phyloP scores from a whole-genome alignment of 2,888 invertebrate genomes.

The Teleogryllus oceanicus region DNA sequence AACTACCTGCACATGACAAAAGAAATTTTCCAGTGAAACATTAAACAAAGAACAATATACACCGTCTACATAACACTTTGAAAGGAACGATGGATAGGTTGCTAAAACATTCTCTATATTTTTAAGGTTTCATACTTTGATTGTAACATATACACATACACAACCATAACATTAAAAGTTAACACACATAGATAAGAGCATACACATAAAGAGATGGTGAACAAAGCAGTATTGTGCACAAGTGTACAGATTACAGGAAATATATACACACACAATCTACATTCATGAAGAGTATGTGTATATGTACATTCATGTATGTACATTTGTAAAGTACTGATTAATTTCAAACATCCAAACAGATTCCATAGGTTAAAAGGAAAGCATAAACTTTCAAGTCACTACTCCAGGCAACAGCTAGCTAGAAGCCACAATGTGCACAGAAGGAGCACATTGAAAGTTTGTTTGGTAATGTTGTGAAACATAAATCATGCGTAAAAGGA shows the following conservation, averaged over 20 bases:
- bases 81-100: neutral
- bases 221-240: constrained; percentile 2
- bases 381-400: neutral
- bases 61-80: neutral
- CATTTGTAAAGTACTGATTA: neutral
- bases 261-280: neutral
- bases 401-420: constrained; percentile 1
- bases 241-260: neutral
- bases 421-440: constrained; percentile 4
- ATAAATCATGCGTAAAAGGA: neutral
- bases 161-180: neutral
- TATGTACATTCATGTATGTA: constrained; percentile 5
- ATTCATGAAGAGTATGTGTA: no score
- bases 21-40: neutral
- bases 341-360: neutral
- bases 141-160: constrained; percentile 10
- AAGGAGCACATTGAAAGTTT: constrained; percentile 20
- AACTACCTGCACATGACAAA: neutral
- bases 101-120: neutral
- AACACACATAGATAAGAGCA: neutral
- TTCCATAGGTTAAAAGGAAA: constrained; percentile 4
- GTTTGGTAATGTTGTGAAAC: constrained; percentile 4
- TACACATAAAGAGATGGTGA: neutral
- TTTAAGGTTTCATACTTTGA: neutral
- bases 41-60: neutral